Percentiles rank a stretch among this genome's conserved stretches.
These are phyloP conservation scores for Meteorus cinctellus DNA, from an alignment of 2,888 invertebrate species.

Conservation along the genomic window DNA sequence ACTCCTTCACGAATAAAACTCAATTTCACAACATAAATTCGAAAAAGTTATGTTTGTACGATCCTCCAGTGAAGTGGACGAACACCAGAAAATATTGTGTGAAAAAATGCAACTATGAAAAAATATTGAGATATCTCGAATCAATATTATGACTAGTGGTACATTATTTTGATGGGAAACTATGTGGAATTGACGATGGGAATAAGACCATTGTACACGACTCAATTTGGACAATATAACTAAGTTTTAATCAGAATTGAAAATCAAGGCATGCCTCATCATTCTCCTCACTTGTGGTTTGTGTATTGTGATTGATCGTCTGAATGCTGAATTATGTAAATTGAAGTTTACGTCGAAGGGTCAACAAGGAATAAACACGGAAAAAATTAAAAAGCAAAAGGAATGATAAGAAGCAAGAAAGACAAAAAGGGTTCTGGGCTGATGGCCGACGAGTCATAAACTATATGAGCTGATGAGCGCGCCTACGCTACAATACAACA, in stretches of 20 bases:
- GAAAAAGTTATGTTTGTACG: background rate
- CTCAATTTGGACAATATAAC: background rate
- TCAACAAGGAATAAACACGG: background rate
- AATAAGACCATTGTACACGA: background rate
- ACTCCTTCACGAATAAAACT: background rate
- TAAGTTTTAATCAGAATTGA: too few species aligned
- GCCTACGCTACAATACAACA: background rate
- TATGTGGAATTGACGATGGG: background rate
- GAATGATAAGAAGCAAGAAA: background rate
- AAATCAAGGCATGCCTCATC: too few species aligned
- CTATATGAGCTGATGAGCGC: slow-evolving; percentile 12
- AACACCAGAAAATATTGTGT: background rate
- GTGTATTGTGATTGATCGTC: background rate
- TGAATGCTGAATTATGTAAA: background rate
- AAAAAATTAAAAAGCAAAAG: background rate
- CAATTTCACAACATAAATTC: slow-evolving; percentile 11
- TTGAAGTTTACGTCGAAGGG: background rate
- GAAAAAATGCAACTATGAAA: background rate
- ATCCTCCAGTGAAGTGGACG: background rate
- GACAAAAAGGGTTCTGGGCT: background rate
- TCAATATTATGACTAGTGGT: too few species aligned
- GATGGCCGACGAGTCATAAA: slow-evolving; percentile 17
- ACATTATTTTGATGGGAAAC: background rate
- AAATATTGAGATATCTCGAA: background rate
- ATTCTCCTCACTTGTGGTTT: background rate